Conservation (phyloP, 2,888 invertebrate species). For the Tanypteryx hageni region DNA sequence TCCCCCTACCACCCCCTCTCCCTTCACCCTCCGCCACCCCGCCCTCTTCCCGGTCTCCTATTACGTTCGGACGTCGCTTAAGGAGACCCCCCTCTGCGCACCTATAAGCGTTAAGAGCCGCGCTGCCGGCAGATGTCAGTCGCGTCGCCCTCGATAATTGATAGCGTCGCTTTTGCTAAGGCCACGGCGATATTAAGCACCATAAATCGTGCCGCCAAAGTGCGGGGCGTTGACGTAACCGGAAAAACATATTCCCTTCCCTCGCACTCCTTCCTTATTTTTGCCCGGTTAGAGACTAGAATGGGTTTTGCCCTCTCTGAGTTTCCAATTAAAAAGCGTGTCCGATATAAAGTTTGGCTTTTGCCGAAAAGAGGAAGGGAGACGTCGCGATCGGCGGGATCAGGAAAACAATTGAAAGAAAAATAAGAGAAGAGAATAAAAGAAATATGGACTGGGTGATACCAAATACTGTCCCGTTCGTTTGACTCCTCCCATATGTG, state of each 20-base stretch:
- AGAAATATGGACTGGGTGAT: too few species aligned
- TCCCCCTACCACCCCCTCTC: neutral
- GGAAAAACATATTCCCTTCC: constrained; percentile 14
- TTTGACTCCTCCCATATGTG: too few species aligned
- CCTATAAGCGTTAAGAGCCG: constrained; percentile 37
- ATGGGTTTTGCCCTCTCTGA: neutral
- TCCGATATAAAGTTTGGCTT: too few species aligned
- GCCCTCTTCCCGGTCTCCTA: neutral
- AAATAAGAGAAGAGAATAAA: too few species aligned
- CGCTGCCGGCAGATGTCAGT: constrained; percentile 47
- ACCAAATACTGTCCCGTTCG: too few species aligned
- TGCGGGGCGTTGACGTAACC: constrained; percentile 32
- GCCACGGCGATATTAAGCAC: constrained; percentile 48
- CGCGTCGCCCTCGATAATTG: constrained; percentile 43
- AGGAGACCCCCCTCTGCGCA: neutral
- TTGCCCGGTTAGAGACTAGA: neutral
- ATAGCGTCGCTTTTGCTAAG: constrained; percentile 54
- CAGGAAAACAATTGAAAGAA: too few species aligned
- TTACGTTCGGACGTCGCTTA: neutral
- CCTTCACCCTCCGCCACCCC: neutral
- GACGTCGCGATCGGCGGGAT: too few species aligned
- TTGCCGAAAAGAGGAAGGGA: too few species aligned
- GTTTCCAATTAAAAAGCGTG: neutral
- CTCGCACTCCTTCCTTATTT: neutral
- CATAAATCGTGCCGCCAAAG: constrained; percentile 44